Percentiles rank a stretch among this genome's conserved stretches.
These are phyloP conservation scores for Sesamia nonagrioides DNA, from an alignment of 1,140 invertebrate species.

Conservation along the genomic window DNA sequence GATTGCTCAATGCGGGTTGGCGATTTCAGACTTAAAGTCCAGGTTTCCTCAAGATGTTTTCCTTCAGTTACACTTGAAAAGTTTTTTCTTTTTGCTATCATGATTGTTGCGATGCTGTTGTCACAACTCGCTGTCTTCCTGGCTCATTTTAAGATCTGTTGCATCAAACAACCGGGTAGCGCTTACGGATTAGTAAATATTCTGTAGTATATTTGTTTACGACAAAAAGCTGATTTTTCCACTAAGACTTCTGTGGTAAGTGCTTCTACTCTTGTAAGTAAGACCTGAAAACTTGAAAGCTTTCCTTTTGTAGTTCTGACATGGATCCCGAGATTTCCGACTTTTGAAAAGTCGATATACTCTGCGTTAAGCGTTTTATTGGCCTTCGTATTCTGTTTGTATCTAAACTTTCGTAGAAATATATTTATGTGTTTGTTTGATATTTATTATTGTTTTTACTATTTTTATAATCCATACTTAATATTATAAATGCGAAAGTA, in stretches of 20 bases:
- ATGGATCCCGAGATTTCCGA: neutral
- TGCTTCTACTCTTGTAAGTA: conserved; percentile 2
- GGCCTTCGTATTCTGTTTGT: too few relatives aligned
- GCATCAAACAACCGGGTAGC: conserved; percentile 48
- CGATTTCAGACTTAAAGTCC: too few relatives aligned
- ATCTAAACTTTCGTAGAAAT: neutral
- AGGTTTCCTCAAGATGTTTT: too few relatives aligned
- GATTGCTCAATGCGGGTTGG: too few relatives aligned
- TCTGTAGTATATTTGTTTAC: conserved; percentile 49
- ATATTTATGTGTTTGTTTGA: neutral
- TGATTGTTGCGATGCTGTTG: neutral
- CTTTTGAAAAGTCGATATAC: neutral
- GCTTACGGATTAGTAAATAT: conserved; percentile 48
- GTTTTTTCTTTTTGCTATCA: neutral
- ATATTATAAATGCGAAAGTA: too few relatives aligned
- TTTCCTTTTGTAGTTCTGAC: conserved; percentile 16
- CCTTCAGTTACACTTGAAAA: too few relatives aligned
- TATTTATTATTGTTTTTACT: too few relatives aligned
- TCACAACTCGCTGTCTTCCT: neutral
- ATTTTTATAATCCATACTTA: too few relatives aligned
- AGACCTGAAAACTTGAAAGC: conserved; percentile 10
- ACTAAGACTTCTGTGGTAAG: conserved; percentile 9
- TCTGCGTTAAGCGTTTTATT: neutral
- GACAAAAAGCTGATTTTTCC: conserved; percentile 41
- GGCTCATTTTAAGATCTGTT: conserved; percentile 32